These are phyloP conservation scores for Pachliopta kotzebuea DNA, from an alignment of 2,888 invertebrate species.

Conservation along the genomic window DNA sequence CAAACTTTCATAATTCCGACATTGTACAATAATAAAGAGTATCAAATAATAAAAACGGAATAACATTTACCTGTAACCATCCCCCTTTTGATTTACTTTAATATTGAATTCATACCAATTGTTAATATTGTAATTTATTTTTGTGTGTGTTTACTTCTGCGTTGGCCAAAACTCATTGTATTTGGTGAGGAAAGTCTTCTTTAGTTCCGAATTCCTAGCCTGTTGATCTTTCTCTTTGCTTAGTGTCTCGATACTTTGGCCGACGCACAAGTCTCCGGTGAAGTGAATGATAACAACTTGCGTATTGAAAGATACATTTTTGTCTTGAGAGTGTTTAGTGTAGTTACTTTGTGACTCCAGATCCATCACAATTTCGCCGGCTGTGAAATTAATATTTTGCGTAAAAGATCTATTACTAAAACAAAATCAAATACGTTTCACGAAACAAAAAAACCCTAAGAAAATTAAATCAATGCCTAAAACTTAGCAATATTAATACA, in stretches of 20 bases:
- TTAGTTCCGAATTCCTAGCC: slow-evolving; percentile 81
- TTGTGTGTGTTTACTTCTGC: slow-evolving; percentile 51
- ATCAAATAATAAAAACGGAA: slow-evolving; percentile 30
- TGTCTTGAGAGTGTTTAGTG: slow-evolving; percentile 61
- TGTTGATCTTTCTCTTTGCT: slow-evolving; percentile 84
- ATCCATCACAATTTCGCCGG: slow-evolving; percentile 59
- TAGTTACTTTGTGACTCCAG: slow-evolving; percentile 57
- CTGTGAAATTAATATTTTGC: slow-evolving; percentile 34
- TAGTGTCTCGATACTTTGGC: slow-evolving; percentile 80
- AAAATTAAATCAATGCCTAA: too few relatives aligned
- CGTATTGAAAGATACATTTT: slow-evolving; percentile 73
- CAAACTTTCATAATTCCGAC: slow-evolving; percentile 45
- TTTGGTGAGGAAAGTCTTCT: slow-evolving; percentile 76
- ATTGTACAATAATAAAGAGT: slow-evolving; percentile 36
- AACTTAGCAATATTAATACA: too few relatives aligned
- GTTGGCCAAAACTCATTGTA: slow-evolving; percentile 74
- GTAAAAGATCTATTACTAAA: background rate
- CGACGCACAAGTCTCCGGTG: slow-evolving; percentile 78
- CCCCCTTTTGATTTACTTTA: slow-evolving; percentile 21
- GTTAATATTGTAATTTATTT: slow-evolving; percentile 13
- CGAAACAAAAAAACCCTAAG: too few relatives aligned
- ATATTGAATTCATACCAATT: slow-evolving; percentile 21
- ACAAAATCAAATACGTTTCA: too few relatives aligned
- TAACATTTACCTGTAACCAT: slow-evolving; percentile 5
- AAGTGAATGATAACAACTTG: slow-evolving; percentile 83